phyloP scores from a whole-genome alignment of 2,888 invertebrate genomes.

The Hypomecis punctinalis region DNA sequence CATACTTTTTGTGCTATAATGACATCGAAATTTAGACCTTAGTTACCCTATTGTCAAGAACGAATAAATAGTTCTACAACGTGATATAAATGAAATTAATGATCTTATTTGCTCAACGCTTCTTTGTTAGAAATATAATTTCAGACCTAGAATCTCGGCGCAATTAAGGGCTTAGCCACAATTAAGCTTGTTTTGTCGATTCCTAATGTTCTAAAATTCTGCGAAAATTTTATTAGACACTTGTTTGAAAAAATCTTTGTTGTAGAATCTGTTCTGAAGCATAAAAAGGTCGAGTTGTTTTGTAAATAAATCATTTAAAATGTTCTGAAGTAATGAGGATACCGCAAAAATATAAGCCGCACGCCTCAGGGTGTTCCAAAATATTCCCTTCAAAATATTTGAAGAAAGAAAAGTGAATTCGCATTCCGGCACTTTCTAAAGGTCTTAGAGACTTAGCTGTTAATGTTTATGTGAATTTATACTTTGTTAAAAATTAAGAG shows the following conservation, averaged over 20 bases:
- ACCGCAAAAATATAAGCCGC: constrained; percentile 31
- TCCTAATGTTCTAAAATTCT: constrained; percentile 22
- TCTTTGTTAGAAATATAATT: too few relatives aligned
- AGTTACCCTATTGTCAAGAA: too few relatives aligned
- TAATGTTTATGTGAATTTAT: too few relatives aligned
- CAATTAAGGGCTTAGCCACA: background rate
- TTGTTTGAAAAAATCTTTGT: constrained; percentile 9
- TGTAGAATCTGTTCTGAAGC: constrained; percentile 15
- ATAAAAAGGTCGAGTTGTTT: constrained; percentile 13
- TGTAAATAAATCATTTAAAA: constrained; percentile 40
- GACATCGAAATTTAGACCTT: too few relatives aligned
- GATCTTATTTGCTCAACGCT: too few relatives aligned
- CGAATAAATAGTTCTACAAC: too few relatives aligned
- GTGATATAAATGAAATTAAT: too few relatives aligned
- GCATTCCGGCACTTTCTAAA: constrained; percentile 31
- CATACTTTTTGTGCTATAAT: too few relatives aligned
- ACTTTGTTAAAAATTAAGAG: too few relatives aligned
- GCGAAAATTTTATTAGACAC: constrained; percentile 20
- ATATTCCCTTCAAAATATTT: constrained; percentile 32
- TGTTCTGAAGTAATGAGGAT: constrained; percentile 37
- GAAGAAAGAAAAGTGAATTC: constrained; percentile 28
- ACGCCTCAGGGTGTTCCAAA: constrained; percentile 23
- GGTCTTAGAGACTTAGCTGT: constrained; percentile 22
- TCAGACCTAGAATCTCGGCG: too few relatives aligned
- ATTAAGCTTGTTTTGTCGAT: constrained; percentile 10